A percentile compares a stretch with the other conserved stretches of the same genome.
phyloP scores from a whole-genome alignment of 35 echinoderm and acorn worm genomes.

The Diadema setosum region DNA sequence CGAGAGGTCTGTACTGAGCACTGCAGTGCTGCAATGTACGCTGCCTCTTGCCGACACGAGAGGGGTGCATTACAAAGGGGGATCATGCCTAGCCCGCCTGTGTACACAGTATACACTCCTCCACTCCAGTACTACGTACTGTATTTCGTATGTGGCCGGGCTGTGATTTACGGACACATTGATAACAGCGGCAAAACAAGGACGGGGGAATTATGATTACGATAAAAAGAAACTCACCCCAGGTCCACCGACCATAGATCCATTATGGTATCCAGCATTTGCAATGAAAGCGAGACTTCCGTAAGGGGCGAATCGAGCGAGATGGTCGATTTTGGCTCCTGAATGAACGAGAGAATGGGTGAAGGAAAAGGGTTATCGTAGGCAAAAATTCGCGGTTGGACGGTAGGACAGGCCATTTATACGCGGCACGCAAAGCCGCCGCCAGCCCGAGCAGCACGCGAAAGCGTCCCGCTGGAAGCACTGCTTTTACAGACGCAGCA shows the following conservation, averaged over 20 bases:
- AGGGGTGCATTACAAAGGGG: not conserved
- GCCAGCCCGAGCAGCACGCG: not conserved
- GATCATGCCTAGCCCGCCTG: not conserved
- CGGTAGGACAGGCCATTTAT: not conserved
- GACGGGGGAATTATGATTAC: not conserved
- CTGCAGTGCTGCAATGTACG: not conserved
- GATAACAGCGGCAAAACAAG: not conserved
- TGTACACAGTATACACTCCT: not conserved
- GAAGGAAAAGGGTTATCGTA: not conserved
- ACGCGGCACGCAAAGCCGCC: not conserved
- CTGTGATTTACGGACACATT: slow-evolving; percentile 16
- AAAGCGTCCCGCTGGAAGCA: not conserved
- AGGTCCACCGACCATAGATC: slow-evolving; percentile 37
- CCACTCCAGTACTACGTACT: not conserved
- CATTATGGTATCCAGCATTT: slow-evolving; percentile 44
- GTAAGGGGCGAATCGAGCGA: slow-evolving; percentile 39
- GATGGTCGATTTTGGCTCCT: slow-evolving; percentile 44
- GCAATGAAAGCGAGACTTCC: slow-evolving; percentile 43
- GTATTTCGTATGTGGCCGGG: too few relatives aligned
- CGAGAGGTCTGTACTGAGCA: too few relatives aligned
- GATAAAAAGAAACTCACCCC: slow-evolving; percentile 34
- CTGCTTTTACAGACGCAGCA: not conserved
- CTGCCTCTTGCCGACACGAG: not conserved
- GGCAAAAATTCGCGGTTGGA: not conserved
- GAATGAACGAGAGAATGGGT: not conserved